Evolutionary conservation across 2,888 invertebrate species (phyloP), one percentile per base, ranked within the genome.

Genomic region (Pammene fasciana): DNA sequence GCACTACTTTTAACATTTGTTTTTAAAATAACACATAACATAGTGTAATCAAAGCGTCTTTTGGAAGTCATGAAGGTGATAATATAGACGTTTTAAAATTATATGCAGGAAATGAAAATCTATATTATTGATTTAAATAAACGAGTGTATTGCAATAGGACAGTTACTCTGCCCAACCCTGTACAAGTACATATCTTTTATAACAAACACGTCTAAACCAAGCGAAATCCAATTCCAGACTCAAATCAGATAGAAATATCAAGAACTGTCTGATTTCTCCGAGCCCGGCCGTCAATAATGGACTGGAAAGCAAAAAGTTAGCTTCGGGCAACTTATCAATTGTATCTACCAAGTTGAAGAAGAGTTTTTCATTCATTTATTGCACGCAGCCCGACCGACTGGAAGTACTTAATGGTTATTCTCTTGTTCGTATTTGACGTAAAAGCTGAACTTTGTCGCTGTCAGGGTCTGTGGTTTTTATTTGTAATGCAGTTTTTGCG

Each of bases 301-400:
- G 85, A 83, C 79, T 79, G 76, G 78, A 81, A 83, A 82, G 86
- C 85, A 87, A 86, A 88, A 89, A 89, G 86, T 89, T 86, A 80
- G 84, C 88, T 84, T 73, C 76, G 75, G 80, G 84, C 87, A 80
- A 87, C 85, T 89, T 90, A 88, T 88, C 88, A 89, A 88, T 89
- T 88, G 88, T 88, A 86, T 88, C 88, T 83, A 76, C 76, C 73
- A 81, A 87, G 84, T 87, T 85, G 79, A 74, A 80, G 79, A 75
- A 75, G 75, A 86, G 84, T 87, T 90, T 87, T 86, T 86, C 83
- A 86, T 86, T 86, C 86, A 86, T 89, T 90, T 89, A 88, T 88
- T 86, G 86, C 85, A 86, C 82, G 82, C 84, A 82, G 82, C 83
- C 77, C 81, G 76, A 79, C 77, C 81, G 76, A 79, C 79, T 83